phyloP scores from a whole-genome alignment of 2,888 invertebrate species.

The Epiperipatus broadwayi region DNA sequence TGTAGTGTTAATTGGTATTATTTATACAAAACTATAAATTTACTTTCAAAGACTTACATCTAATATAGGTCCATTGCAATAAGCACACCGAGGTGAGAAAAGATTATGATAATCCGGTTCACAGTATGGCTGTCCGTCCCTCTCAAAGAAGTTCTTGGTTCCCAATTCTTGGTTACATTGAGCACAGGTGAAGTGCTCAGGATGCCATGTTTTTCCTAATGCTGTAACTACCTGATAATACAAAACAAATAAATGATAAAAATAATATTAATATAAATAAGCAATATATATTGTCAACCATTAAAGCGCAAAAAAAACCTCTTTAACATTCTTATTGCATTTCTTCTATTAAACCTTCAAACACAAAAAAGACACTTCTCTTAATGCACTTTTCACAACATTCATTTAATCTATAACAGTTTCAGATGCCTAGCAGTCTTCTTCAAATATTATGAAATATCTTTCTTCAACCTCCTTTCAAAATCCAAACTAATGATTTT shows the following conservation, averaged over 20 bases:
- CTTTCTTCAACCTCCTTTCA: too few species aligned
- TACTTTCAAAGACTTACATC: constrained; percentile 66
- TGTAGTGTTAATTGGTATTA: too few species aligned
- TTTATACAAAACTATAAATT: too few species aligned
- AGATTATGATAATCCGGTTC: constrained; percentile 95
- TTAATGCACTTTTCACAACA: too few species aligned
- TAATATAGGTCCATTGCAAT: constrained; percentile 94
- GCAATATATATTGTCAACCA: constrained; percentile 1
- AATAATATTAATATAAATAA: constrained; percentile 8
- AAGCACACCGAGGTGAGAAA: constrained; percentile 93
- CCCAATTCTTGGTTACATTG: constrained; percentile 92
- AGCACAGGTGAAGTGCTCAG: constrained; percentile 94
- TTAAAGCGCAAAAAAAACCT: too few species aligned
- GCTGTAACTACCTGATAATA: constrained; percentile 63
- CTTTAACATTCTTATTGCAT: too few species aligned
- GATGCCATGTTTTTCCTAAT: constrained; percentile 94
- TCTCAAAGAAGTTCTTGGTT: constrained; percentile 93
- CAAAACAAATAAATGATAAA: constrained; percentile 6
- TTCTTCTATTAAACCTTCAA: too few species aligned
- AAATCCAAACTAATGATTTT: too few species aligned
- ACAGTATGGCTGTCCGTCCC: constrained; percentile 90
- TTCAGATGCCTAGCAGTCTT: too few species aligned
- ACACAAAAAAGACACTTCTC: too few species aligned
- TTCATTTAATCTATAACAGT: too few species aligned
- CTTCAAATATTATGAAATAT: too few species aligned